Base-by-base conservation (phyloP, 2,113 vertebrate species). In the Peromyscus maniculatus region DNA sequence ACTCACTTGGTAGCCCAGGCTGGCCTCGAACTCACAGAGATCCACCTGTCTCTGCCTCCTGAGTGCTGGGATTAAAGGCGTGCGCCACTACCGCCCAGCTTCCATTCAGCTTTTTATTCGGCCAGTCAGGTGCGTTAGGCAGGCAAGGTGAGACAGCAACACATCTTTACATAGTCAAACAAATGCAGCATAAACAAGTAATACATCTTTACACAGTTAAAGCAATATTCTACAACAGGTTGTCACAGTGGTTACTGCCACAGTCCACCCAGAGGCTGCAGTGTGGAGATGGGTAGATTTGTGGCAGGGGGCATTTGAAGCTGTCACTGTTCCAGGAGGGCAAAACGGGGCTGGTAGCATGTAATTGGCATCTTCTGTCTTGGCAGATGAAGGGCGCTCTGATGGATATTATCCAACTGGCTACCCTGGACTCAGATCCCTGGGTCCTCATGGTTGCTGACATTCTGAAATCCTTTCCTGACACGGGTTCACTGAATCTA, bases 371-470 rank as follows among this genome's bases (percentile, higher is more conserved):
- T 39, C 28, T 55, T 31, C 46, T 36, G 1, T 74, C 31, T 72
- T 0, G 3, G 13, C 95, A 97, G 99, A 99, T 99, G 99, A 99
- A 99, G 98, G 99, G 99, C 15, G 99, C 99, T 78, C 98, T 99
- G 97, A 99, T 99, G 7, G 99, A 99, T 98, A 99, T 99, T 96
- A 99, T 99, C 98, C 99, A 99, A 98, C 99, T 99, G 71, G 99
- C 99, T 89, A 99, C 99, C 5, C 99, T 99, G 98, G 99, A 99
- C 98, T 99, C 99, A 0, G 99, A 99, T 98, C 99, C 99, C 93
- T 99, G 99, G 99, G 99, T 99, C 95, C 98, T 99, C 98, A 99
- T 99, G 99, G 99, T 99, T 57, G 99, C 99, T 1, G 99, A 99
- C 98, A 99, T 99, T 97, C 99, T 99, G 69, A 99, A 99, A 99